Percentiles rank a stretch among this genome's conserved stretches.
Conservation (phyloP, 2,113 vertebrate genomes). For the Lanius collurio region DNA sequence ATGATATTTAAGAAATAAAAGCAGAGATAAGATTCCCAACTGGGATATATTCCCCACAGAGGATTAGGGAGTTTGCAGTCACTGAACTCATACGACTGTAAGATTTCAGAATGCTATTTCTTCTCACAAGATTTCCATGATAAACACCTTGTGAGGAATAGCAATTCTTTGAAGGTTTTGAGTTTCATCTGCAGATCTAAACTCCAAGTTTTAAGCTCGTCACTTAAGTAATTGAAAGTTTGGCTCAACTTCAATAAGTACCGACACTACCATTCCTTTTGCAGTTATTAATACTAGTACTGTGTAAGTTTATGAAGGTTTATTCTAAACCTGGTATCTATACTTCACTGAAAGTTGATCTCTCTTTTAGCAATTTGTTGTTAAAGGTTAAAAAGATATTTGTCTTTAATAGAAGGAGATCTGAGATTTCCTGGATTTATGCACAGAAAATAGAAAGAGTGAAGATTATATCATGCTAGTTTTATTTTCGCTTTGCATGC, state of each 20-base stretch:
- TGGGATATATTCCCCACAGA: background rate
- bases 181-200: background rate
- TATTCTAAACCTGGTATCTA: background rate
- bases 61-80: background rate
- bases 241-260: background rate
- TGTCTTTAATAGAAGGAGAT: background rate
- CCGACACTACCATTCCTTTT: background rate
- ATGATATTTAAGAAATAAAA: background rate
- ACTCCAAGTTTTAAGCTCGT: background rate
- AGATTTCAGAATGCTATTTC: background rate
- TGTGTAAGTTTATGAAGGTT: background rate
- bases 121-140: background rate
- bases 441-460: background rate
- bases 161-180: background rate
- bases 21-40: rapidly evolving
- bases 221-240: background rate
- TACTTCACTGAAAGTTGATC: background rate
- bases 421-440: background rate
- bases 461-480: background rate
- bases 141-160: background rate
- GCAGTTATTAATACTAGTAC: background rate
- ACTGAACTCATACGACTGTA: background rate
- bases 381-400: background rate
- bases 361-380: background rate
- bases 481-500: background rate